Evolutionary conservation across 2,797 vertebrate genomes (phyloP), one percentile per base, ranked within the genome.

Genomic region (Manis pentadactyla): DNA sequence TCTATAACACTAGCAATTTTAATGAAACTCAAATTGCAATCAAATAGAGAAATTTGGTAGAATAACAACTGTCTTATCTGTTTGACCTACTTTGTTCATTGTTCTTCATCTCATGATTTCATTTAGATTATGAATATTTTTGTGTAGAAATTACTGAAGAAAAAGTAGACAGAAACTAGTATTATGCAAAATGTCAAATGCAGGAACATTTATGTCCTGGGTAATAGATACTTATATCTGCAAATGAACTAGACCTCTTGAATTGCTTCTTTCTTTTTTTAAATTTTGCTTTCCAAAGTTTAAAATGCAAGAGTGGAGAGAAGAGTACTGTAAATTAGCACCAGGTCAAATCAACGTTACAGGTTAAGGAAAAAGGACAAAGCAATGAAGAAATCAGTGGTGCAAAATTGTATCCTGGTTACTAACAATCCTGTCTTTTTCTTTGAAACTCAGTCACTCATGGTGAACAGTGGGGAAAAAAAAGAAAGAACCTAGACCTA

Each of bases 51-150:
- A 92, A 87, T 49, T 10, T 84, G 61, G 15, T 14, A 57, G 96
- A 95, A 92, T 25, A 89, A 55, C 8, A 61, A 27, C 0, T 42
- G 15, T 39, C 42, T 89, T 96, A 92, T 57, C 4, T 69, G 75
- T 42, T 18, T 92, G 71, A 79, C 27, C 63, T 93, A 51, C 39
- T 97, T 97, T 97, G 18, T 77, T 89, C 27, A 42, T 39, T 94
- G 29, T 92, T 95, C 84, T 94, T 64, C 49, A 86, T 14, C 21
- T 88, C 94, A 57, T 82, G 27, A 63, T 21, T 74, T 84, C 64
- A 87, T 55, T 90, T 95, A 81, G 37, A 87, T 90, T 92, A 81
- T 23, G 87, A 87, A 59, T 12, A 90, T 82, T 92, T 91, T 68
- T 90, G 63, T 78, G 0, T 51, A 86, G 46, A 77, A 39, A 89